phyloP scores from a whole-genome alignment of 2,888 invertebrate species.

The Metellina segmentata region DNA sequence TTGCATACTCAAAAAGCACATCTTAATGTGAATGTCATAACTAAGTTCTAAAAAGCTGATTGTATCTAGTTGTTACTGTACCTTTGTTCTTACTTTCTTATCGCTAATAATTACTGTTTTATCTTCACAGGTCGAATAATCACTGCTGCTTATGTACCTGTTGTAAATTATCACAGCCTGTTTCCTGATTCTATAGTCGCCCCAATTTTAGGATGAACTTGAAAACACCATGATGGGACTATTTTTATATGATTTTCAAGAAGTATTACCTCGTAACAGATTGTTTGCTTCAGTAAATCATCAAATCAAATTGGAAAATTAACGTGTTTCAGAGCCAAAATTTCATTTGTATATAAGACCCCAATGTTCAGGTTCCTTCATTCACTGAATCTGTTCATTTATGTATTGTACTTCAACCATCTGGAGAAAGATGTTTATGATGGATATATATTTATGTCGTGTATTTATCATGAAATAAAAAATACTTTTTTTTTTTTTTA shows the following conservation, averaged over 20 bases:
- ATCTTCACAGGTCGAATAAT: constrained; percentile 89
- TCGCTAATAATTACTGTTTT: neutral
- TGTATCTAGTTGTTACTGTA: neutral
- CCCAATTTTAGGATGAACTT: constrained; percentile 58
- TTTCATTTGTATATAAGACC: neutral
- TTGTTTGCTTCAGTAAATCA: neutral
- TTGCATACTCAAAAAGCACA: neutral
- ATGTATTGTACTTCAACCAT: neutral
- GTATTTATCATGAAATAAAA: too few relatives aligned
- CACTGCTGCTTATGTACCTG: constrained; percentile 98
- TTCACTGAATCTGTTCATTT: too few relatives aligned
- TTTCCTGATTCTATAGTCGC: constrained; percentile 90
- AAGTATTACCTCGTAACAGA: neutral
- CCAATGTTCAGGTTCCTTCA: neutral
- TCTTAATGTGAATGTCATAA: neutral
- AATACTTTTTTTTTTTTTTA: too few relatives aligned
- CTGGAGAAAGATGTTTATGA: too few relatives aligned
- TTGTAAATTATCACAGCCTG: constrained; percentile 97
- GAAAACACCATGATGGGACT: neutral
- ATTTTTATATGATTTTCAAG: neutral
- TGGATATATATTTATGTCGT: too few relatives aligned
- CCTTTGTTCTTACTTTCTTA: neutral
- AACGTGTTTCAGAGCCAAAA: neutral
- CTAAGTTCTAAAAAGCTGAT: neutral
- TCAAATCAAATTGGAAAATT: neutral